Conservation (phyloP, 2,797 vertebrate species). For the Catostomus latipinnis region DNA sequence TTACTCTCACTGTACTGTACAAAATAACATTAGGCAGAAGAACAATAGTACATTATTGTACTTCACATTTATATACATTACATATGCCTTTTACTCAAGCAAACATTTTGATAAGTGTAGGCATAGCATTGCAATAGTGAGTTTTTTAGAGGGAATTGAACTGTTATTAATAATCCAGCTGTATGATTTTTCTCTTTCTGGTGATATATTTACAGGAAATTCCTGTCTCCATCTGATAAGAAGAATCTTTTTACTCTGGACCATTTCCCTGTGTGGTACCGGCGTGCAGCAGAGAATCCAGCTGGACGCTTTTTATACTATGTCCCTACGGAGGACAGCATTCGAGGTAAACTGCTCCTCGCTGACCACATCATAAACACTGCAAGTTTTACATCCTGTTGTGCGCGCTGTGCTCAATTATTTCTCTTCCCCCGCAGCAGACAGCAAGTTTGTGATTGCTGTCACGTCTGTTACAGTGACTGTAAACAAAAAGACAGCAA, state of each 20-base stretch:
- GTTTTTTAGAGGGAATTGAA: no score
- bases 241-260: conserved; percentile 87
- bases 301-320: conserved; percentile 91
- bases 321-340: conserved; percentile 78
- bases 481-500: conserved; percentile 85
- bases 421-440: conserved; percentile 24
- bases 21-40: no score
- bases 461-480: conserved; percentile 87
- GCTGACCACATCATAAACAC: background rate
- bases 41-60: no score
- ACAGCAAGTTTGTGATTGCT: conserved; percentile 76
- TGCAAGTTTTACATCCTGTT: conserved; percentile 69
- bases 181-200: no score
- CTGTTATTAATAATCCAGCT: no score
- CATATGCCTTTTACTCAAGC: no score
- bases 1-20: no score
- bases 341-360: conserved; percentile 76
- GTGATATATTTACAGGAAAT: conserved; percentile 78
- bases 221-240: conserved; percentile 86
- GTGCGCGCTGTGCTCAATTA: conserved; percentile 61
- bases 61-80: no score
- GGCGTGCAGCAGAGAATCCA: conserved; percentile 87
- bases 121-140: no score
- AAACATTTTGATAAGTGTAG: no score
- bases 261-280: conserved; percentile 95